Evolutionary conservation across 2,113 vertebrate species (phyloP).

Genomic region (Cricetomys ansorgei): DNA sequence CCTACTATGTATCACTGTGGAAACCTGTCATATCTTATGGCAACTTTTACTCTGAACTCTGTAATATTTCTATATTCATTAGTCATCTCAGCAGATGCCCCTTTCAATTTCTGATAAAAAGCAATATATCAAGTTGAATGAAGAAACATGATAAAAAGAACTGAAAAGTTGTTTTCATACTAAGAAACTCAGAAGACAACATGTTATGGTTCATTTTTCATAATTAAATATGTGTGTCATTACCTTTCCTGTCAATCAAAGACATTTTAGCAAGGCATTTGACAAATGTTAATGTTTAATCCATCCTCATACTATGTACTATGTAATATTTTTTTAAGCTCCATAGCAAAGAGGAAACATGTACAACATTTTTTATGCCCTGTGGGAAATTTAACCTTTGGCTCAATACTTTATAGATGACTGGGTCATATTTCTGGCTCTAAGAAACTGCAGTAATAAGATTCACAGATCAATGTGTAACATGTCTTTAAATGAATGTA

Average conservation of each 20-base stretch:
- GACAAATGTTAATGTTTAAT: background rate
- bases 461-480: background rate
- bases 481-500: background rate
- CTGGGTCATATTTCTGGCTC: background rate
- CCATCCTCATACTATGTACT: background rate
- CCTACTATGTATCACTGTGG: background rate
- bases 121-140: background rate
- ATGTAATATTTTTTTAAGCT: conserved; percentile 9
- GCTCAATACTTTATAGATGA: background rate
- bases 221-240: background rate
- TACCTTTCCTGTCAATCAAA: background rate
- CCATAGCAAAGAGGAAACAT: background rate
- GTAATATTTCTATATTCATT: conserved; percentile 2
- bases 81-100: background rate
- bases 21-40: background rate
- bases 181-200: background rate
- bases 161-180: conserved; percentile 10
- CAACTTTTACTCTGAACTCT: background rate
- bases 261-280: background rate
- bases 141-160: background rate
- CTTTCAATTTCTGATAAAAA: conserved; percentile 3
- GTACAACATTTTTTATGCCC: background rate
- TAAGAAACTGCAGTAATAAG: background rate
- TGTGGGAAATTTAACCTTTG: background rate
- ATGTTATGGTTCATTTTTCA: background rate